Conservation (phyloP, 2,113 vertebrate species). For the Naja naja region DNA sequence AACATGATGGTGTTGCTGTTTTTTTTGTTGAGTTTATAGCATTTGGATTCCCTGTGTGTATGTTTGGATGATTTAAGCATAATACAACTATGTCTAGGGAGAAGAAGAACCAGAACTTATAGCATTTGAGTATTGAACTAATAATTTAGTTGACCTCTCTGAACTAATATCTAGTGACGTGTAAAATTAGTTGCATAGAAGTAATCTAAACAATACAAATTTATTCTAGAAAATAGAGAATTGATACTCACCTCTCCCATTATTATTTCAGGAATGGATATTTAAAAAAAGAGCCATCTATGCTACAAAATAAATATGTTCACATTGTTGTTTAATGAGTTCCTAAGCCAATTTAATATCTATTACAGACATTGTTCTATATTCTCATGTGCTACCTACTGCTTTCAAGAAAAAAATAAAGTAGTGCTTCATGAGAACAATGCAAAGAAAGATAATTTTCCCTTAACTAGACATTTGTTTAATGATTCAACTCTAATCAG, state of each 20-base stretch:
- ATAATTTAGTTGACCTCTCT: constrained; percentile 12
- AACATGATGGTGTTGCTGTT: not conserved
- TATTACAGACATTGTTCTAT: not conserved
- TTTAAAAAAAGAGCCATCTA: not conserved
- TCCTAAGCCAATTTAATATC: not conserved
- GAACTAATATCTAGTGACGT: not conserved
- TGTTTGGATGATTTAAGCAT: not conserved
- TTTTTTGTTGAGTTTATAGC: not conserved
- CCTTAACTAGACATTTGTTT: not conserved
- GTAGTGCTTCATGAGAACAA: not conserved
- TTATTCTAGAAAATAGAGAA: not conserved
- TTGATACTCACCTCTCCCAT: not conserved
- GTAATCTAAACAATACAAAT: not conserved
- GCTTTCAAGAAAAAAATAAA: not conserved
- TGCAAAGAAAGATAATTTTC: not conserved
- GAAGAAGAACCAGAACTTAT: not conserved
- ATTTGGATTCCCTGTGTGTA: not conserved
- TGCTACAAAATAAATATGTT: not conserved
- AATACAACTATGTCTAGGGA: not conserved
- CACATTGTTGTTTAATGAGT: not conserved
- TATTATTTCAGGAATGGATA: not conserved
- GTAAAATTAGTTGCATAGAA: not conserved
- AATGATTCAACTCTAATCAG: not conserved
- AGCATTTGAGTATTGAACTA: not conserved
- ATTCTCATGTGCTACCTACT: not conserved